phyloP scores from a whole-genome alignment of 2,113 vertebrate genomes.

The Scalopus aquaticus region DNA sequence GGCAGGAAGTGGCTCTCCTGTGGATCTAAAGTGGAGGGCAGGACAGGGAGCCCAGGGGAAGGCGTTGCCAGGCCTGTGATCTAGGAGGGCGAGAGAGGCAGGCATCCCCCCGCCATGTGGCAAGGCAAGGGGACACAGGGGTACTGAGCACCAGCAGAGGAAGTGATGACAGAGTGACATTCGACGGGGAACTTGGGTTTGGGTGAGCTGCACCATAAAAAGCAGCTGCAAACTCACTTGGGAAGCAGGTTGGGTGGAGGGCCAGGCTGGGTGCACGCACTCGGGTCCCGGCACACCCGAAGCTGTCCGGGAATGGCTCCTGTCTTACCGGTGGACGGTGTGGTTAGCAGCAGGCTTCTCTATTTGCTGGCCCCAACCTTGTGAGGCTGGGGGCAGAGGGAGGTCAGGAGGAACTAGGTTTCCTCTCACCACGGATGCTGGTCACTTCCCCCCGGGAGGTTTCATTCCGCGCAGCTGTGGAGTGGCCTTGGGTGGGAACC shows the following conservation, averaged over 20 bases:
- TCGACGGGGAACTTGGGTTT: background rate
- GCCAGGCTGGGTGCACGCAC: too few relatives aligned
- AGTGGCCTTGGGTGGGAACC: background rate
- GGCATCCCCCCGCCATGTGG: too few relatives aligned
- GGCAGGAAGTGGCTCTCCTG: too few relatives aligned
- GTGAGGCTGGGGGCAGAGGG: background rate
- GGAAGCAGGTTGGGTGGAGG: background rate
- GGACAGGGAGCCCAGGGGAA: too few relatives aligned
- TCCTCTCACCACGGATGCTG: background rate
- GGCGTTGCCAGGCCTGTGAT: background rate
- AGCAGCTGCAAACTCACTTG: background rate
- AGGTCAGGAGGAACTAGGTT: conserved; percentile 51
- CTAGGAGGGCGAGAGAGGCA: background rate
- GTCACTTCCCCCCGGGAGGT: conserved; percentile 41
- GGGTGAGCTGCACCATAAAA: background rate
- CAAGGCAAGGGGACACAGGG: too few relatives aligned
- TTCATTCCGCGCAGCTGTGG: background rate
- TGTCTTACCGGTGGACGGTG: background rate
- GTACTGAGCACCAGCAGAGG: background rate
- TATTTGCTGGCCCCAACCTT: background rate
- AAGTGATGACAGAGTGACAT: background rate
- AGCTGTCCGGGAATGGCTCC: too few relatives aligned
- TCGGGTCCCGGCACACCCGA: background rate
- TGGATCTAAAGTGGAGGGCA: too few relatives aligned
- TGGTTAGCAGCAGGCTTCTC: background rate